Evolutionary conservation across 2,797 vertebrate species (phyloP), one percentile per base, ranked within the genome.

Genomic region (Gymnoscopelus microlampas): DNA sequence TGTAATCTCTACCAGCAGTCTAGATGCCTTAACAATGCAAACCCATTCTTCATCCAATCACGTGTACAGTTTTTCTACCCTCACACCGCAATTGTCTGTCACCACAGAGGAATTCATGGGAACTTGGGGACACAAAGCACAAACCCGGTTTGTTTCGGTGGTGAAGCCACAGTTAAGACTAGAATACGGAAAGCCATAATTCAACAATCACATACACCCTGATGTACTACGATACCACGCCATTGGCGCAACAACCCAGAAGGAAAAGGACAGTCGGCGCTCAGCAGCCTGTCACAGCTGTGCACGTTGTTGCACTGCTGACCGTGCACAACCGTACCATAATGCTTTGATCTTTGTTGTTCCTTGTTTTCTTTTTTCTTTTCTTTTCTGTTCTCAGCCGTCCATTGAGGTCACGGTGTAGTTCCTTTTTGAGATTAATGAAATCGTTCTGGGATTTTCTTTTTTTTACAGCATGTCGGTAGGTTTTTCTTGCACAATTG

Each of bases 21-120:
- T 96, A 96, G 96, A 98, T 98, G 97, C 97, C 97, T 98, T 98
- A 98, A 98, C 96, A 97, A 97, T 98, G 96, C 96, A 98, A 97
- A 90, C 94, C 95, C 96, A 97, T 96, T 91, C 94, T 93, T 94
- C 95, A 96, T 97, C 96, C 89, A 89, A 88, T 95, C 96, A 96
- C 94, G 89, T 96, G 96, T 96, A 97, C 95, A 96, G 96, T 95
- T 94, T 96, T 51, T 51, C 50, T 51, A 51, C 50, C 50, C 50
- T 10, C 79, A 94, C 94, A 93, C 95, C 95, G 92, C 93, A 95
- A 95, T 94, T 95, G 94, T 95, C 94, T 94, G 88, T 95, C 92
- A 93, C 96, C 94, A 96, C 95, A 95, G 73, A 95, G 95, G 94
- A 96, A 96, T 95, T 94, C 92, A 94, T 93, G 93, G 94, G 94